Base-by-base conservation (phyloP, 2,888 invertebrate genomes). In the Apodemia duryi region DNA sequence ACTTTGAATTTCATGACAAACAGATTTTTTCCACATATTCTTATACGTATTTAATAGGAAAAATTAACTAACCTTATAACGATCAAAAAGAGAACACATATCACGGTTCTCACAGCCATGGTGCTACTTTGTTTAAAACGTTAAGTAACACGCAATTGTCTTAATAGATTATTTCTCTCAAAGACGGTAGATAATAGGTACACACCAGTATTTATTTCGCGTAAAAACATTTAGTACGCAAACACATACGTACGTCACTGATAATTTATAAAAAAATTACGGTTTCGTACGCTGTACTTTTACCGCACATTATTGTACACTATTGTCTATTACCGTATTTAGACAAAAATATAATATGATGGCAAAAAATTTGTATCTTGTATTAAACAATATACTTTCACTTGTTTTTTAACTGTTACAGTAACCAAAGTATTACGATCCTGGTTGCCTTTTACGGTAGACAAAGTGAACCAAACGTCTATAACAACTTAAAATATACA, bases 71-170 rank as follows among this genome's bases (percentile, higher is more conserved):
- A 67, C 68, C 68, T 65, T 60, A 61, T 62, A 38, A 67, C 62
- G 65, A 77, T 77, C 71, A 74, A 80, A 78, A 79, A 21, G 65
- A 67, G 38, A 62, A 67, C 32, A 51, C 64, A 65, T 64, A 70
- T 63, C 63, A 71, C 68, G 67, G 62, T 63, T 66, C 63, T 67
- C 9, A 52, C 28, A 60, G 32, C 35, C 70, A 71, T 71, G 13
- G 6, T 69, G 29, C 32, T 61, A 57, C 29, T 60, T 60, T 49
- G 52, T 61, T 49, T 64, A 61, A 64, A 61, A 43, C 35, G 43
- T 57, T 52, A 63, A 63, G 49, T 35, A 62, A 63, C 28, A 29
- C 49, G 43, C 64, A 32, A 29, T 51, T 51, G 51, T 51, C 51
- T 49, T 9, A 51, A 21, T 51, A 51, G 49, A 51, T 51, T 51